Conservation (phyloP, 1,140 invertebrate genomes). For the Aphaenogaster floridana region DNA sequence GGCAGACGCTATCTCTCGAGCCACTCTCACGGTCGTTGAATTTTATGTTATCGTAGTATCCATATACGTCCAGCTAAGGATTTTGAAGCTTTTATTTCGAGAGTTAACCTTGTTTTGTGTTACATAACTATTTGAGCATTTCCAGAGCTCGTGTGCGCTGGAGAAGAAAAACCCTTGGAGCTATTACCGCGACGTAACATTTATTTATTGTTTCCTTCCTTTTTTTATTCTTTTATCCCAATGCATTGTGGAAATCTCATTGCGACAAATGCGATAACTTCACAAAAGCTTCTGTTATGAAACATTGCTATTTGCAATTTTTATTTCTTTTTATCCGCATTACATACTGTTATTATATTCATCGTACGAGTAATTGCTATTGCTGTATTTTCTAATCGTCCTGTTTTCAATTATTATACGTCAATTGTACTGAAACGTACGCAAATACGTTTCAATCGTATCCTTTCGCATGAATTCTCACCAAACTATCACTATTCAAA, state of each 20-base stretch:
- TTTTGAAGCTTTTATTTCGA: conserved; percentile 41
- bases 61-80: conserved; percentile 32
- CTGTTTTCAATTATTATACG: not conserved
- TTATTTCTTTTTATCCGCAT: not conserved
- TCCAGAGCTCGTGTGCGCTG: not conserved
- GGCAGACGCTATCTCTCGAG: conserved; percentile 23
- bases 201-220: not conserved
- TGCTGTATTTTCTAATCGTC: not conserved
- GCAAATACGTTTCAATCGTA: not conserved
- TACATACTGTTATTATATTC: not conserved
- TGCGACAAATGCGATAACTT: not conserved
- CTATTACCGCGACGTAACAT: conserved; percentile 9
- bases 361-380: not conserved
- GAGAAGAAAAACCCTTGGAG: conserved; percentile 22
- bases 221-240: not conserved
- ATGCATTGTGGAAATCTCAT: not conserved
- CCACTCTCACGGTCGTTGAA: conserved; percentile 43
- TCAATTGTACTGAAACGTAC: not conserved
- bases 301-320: not conserved
- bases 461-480: not conserved
- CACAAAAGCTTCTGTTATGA: not conserved
- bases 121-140: conserved; percentile 37
- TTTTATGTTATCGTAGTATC: conserved; percentile 53
- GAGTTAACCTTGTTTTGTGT: conserved; percentile 40
- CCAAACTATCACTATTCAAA: conserved; percentile 22